Evolutionary conservation across 2,797 vertebrate genomes (phyloP).

Genomic region (Schizopygopsis malacanthus): DNA sequence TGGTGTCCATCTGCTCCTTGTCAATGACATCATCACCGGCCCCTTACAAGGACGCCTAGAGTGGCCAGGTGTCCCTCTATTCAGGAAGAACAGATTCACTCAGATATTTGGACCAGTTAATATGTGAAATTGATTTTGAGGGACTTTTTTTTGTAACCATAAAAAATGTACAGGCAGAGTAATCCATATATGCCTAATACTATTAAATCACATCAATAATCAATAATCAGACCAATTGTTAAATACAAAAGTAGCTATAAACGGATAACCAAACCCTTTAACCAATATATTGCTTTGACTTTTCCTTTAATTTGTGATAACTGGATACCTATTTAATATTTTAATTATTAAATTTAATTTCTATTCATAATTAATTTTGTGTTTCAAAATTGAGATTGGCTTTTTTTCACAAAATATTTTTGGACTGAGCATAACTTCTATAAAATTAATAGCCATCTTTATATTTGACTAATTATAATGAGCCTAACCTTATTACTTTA

Average conservation of each 20-base stretch:
- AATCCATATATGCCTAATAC: background rate
- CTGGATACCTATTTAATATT: background rate
- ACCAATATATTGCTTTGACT: background rate
- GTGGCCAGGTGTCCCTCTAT: conserved; percentile 73
- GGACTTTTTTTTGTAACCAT: background rate
- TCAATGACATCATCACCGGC: conserved; percentile 61
- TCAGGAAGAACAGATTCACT: conserved; percentile 19
- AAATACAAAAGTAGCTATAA: background rate
- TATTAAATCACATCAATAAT: background rate
- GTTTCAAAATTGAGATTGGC: background rate
- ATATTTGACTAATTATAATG: background rate
- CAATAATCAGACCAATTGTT: background rate
- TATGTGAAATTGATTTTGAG: background rate
- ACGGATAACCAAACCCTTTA: background rate
- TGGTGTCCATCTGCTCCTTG: conserved; percentile 72
- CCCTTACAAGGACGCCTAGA: conserved; percentile 50
- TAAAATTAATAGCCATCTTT: background rate
- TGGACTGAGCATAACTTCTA: background rate
- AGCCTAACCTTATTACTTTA: too few relatives aligned
- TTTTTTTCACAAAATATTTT: background rate
- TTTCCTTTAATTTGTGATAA: background rate
- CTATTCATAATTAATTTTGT: background rate
- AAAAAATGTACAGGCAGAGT: background rate
- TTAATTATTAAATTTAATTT: background rate
- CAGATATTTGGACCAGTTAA: background rate